Base-by-base conservation (phyloP, 2,797 vertebrate genomes). In the Ambastaia sidthimunki region DNA sequence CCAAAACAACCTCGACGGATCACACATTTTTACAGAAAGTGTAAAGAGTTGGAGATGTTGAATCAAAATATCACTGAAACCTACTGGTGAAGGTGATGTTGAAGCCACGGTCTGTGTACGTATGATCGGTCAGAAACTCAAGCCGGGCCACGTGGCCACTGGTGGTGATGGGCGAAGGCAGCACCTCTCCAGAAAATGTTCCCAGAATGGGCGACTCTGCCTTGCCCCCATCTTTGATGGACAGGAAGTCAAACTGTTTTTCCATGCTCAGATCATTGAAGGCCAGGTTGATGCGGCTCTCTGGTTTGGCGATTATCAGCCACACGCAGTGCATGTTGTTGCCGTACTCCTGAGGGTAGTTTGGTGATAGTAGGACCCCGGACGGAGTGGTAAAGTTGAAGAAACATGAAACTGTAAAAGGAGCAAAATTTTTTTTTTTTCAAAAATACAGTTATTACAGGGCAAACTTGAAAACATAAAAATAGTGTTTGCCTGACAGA, bases 181-280 rank as follows among this genome's bases (percentile, higher is more conserved):
- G 92, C 74, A 94, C 94, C 52, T 94, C 96, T 4, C 98, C 98
- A 0, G 97, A 98, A 90, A 97, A 99, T 63, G 97, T 99, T 3
- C 98, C 98, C 82, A 99, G 91, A 81, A 98, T 96, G 0, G 97
- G 98, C 0, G 98, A 97, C 76, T 99, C 98, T 0, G 97, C 97
- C 0, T 97, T 97, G 71, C 95, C 96, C 0, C 98, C 98, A 0
- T 99, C 98, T 85, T 99, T 99, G 83, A 99, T 96, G 0, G 97
- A 96, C 83, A 99, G 92, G 90, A 98, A 99, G 84, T 99, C 98
- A 69, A 99, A 99, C 91, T 99, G 98, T 47, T 98, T 98, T 91
- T 99, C 98, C 93, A 99, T 97, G 0, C 97, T 97, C 23, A 99
- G 96, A 91, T 99, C 98, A 0, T 99, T 99, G 92, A 99, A 99